Evolutionary conservation across 2,113 vertebrate genomes (phyloP).

Genomic region (human (Homo sapiens)): DNA sequence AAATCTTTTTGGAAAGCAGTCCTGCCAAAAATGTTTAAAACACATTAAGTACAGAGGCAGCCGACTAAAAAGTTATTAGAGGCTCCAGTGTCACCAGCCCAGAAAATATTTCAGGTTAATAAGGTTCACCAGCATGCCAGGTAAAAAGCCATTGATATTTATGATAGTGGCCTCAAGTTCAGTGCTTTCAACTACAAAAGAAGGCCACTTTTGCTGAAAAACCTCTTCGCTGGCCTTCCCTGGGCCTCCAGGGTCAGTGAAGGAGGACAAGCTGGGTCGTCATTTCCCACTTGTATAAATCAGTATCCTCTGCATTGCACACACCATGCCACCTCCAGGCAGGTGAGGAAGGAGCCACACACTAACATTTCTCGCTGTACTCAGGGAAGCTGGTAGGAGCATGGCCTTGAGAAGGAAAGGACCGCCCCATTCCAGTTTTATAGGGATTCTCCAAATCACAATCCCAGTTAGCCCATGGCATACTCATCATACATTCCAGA

Average conservation of each 20-base stretch:
- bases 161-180: not conserved
- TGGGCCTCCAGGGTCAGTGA: not conserved
- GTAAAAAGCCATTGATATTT: conserved; percentile 56
- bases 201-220: not conserved
- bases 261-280: not conserved
- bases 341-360: not conserved
- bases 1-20: conserved; percentile 48
- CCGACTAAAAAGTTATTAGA: conserved; percentile 56
- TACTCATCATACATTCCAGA: not conserved
- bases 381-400: not conserved
- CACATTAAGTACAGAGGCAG: conserved; percentile 45
- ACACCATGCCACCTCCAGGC: fast-evolving
- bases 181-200: not conserved
- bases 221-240: not conserved
- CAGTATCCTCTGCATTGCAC: not conserved
- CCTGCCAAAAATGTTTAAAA: conserved; percentile 61
- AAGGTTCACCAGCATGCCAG: conserved; percentile 37
- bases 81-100: conserved; percentile 21
- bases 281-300: not conserved
- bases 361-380: fast-evolving
- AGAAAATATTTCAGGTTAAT: conserved; percentile 71
- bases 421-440: not conserved
- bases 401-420: not conserved
- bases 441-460: not conserved
- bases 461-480: not conserved